Conservation (phyloP, 2,797 vertebrate genomes). For the Urophycis tenuis region DNA sequence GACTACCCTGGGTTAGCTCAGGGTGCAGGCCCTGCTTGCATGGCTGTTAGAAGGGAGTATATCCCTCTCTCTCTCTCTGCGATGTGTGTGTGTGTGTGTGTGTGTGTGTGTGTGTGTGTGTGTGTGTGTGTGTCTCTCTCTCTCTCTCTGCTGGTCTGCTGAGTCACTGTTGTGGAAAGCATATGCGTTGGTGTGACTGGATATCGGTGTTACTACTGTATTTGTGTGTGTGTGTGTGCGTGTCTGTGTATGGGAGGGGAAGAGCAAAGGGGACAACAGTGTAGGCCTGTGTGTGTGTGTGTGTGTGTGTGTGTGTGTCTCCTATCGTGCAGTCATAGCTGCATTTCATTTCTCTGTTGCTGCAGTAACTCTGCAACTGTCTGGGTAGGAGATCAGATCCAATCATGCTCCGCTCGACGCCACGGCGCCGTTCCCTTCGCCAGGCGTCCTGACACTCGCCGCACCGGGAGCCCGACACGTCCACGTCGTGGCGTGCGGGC, state of each 20-base stretch:
- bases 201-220: constrained; percentile 8
- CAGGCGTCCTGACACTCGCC: background rate
- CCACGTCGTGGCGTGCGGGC: background rate
- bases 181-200: background rate
- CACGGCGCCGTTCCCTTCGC: background rate
- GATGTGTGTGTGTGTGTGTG: background rate
- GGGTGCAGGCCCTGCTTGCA: background rate
- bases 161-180: constrained; percentile 54
- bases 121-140: constrained; percentile 50
- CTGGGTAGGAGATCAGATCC: too few species aligned
- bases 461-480: background rate
- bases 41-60: background rate
- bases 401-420: background rate
- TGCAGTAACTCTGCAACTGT: too few species aligned
- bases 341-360: background rate
- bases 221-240: constrained; percentile 24
- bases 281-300: background rate
- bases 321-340: background rate
- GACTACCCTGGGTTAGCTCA: background rate
- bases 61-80: background rate
- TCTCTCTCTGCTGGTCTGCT: constrained; percentile 44
- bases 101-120: constrained; percentile 13
- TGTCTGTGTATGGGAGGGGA: constrained; percentile 3
- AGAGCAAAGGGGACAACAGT: background rate
- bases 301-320: background rate